Evolutionary conservation across 1,140 invertebrate species (phyloP).

Genomic region (Linepithema humile): DNA sequence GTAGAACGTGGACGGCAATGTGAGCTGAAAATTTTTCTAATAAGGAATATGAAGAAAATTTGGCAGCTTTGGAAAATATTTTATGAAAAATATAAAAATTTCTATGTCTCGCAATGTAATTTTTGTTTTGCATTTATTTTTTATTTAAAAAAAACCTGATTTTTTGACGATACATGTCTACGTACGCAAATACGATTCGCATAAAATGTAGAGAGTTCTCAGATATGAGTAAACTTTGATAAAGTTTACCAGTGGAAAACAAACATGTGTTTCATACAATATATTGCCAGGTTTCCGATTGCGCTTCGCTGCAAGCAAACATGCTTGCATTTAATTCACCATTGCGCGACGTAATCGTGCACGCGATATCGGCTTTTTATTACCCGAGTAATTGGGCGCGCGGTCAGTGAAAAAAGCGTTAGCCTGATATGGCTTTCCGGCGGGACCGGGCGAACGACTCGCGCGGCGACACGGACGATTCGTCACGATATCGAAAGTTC

Average conservation of each 20-base stretch:
- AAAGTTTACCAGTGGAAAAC: not conserved
- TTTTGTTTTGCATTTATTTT: not conserved
- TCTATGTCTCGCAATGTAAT: not conserved
- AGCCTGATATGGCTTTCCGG: not conserved
- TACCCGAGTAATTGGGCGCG: conserved; percentile 19
- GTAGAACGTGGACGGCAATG: not conserved
- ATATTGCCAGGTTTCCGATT: not conserved
- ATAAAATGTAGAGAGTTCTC: not conserved
- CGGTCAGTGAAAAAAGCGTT: not conserved
- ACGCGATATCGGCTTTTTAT: not conserved
- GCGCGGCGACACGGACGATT: not conserved
- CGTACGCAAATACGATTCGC: not conserved
- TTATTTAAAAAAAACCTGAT: not conserved
- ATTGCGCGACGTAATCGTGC: not conserved
- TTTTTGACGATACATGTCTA: not conserved
- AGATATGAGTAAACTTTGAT: not conserved
- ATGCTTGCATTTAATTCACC: not conserved
- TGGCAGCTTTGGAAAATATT: not conserved
- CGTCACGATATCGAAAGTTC: not conserved
- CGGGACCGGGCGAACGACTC: not conserved
- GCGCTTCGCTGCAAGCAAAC: not conserved
- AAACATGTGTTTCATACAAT: not conserved
- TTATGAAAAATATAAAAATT: not conserved
- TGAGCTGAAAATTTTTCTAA: not conserved
- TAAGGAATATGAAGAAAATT: not conserved